Evolutionary conservation across 2,797 vertebrate species (phyloP).

Genomic region (Phalloptychus januarius): DNA sequence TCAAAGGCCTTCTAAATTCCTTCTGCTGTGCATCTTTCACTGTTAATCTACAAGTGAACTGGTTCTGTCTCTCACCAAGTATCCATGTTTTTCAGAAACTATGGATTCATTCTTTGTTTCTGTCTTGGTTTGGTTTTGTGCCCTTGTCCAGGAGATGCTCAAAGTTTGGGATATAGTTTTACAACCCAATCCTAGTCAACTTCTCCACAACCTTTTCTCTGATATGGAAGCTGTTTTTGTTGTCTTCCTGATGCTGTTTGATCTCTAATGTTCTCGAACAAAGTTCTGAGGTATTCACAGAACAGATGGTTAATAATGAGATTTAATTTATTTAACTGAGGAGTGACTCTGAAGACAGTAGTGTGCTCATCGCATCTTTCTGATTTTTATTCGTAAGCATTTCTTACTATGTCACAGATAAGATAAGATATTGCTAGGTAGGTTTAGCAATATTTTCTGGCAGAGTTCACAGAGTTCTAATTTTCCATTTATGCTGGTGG

Average conservation of each 20-base stretch:
- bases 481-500: conserved; percentile 8
- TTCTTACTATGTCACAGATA: background rate
- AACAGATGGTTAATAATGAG: background rate
- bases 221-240: background rate
- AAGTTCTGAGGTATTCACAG: background rate
- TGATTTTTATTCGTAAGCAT: background rate
- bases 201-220: background rate
- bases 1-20: background rate
- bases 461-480: conserved; percentile 26
- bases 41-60: background rate
- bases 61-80: background rate
- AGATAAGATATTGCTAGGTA: background rate
- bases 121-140: background rate
- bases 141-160: background rate
- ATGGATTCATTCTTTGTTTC: background rate
- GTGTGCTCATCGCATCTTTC: background rate
- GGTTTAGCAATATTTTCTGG: background rate
- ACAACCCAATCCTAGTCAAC: background rate
- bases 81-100: background rate
- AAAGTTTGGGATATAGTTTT: background rate
- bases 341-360: background rate
- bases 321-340: background rate
- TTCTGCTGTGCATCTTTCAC: background rate
- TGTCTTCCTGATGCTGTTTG: background rate
- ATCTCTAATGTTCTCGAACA: background rate